A percentile compares a stretch with the other conserved stretches of the same genome.
Evolutionary conservation across 2,888 invertebrate species (phyloP).

Genomic region (Hydriomena furcata): DNA sequence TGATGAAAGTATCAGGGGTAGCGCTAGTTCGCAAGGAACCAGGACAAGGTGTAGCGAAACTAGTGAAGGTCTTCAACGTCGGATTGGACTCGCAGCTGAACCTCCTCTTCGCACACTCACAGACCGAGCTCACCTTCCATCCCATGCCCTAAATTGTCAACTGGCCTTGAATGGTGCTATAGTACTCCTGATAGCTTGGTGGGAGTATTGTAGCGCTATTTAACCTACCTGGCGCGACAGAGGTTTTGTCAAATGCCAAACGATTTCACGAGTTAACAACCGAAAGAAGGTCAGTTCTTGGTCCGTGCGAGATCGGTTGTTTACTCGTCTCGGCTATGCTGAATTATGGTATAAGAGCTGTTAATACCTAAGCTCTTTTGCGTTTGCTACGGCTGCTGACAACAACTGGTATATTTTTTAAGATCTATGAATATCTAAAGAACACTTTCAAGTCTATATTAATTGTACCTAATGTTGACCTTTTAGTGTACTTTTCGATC

Average conservation of each 20-base stretch:
- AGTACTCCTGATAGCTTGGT: constrained; percentile 41
- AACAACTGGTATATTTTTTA: constrained; percentile 21
- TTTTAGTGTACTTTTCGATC: constrained; percentile 41
- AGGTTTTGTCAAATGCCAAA: constrained; percentile 73
- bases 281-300: constrained; percentile 46
- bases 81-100: constrained; percentile 88
- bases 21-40: constrained; percentile 86
- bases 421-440: constrained; percentile 17
- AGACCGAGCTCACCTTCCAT: constrained; percentile 86
- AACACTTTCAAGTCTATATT: constrained; percentile 24
- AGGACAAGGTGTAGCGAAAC: constrained; percentile 76
- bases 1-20: constrained; percentile 87
- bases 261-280: constrained; percentile 69
- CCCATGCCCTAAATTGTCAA: constrained; percentile 72
- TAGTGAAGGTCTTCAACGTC: constrained; percentile 85
- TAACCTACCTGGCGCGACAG: constrained; percentile 71
- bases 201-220: constrained; percentile 59
- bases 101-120: constrained; percentile 85
- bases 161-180: constrained; percentile 65
- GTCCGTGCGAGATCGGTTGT: constrained; percentile 50
- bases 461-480: constrained; percentile 25
- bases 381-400: constrained; percentile 27
- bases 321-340: constrained; percentile 43
- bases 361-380: constrained; percentile 37
- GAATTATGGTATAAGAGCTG: constrained; percentile 36